Conservation (phyloP, 2,797 vertebrate species). For the Coracias cyanogaster region DNA sequence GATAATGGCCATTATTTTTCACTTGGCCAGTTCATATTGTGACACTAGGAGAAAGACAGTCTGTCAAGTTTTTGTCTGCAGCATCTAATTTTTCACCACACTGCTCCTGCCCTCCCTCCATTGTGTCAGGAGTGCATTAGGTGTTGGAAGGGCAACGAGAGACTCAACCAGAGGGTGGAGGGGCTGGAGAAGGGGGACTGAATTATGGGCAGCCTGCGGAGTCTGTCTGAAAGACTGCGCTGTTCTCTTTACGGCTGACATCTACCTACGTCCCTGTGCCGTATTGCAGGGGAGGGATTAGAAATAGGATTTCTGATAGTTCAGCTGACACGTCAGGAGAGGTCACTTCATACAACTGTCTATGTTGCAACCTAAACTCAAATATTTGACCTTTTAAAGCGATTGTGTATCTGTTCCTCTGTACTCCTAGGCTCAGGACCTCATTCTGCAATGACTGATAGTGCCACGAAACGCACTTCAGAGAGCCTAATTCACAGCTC, state of each 20-base stretch:
- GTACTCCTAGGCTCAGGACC: neutral
- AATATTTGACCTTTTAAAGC: conserved; percentile 10
- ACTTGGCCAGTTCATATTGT: conserved; percentile 77
- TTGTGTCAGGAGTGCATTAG: conserved; percentile 72
- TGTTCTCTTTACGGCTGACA: neutral
- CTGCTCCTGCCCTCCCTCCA: conserved; percentile 52
- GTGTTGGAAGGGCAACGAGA: conserved; percentile 67
- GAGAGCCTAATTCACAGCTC: neutral
- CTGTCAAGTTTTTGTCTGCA: conserved; percentile 70
- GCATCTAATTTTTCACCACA: conserved; percentile 65
- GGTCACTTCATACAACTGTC: conserved; percentile 22
- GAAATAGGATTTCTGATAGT: conserved; percentile 59
- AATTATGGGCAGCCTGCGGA: neutral
- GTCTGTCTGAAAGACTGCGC: conserved; percentile 10
- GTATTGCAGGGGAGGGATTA: conserved; percentile 44
- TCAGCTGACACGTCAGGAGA: conserved; percentile 47
- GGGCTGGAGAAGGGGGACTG: neutral
- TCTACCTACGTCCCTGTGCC: neutral
- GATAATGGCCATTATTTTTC: conserved; percentile 74
- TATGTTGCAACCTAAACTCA: conserved; percentile 34
- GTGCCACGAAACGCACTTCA: neutral
- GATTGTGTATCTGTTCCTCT: conserved; percentile 4
- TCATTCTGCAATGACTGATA: neutral
- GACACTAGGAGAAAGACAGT: conserved; percentile 48
- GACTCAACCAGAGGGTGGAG: conserved; percentile 46